Evolutionary conservation across 2,888 invertebrate species (phyloP).

Genomic region (Volucella zonaria): DNA sequence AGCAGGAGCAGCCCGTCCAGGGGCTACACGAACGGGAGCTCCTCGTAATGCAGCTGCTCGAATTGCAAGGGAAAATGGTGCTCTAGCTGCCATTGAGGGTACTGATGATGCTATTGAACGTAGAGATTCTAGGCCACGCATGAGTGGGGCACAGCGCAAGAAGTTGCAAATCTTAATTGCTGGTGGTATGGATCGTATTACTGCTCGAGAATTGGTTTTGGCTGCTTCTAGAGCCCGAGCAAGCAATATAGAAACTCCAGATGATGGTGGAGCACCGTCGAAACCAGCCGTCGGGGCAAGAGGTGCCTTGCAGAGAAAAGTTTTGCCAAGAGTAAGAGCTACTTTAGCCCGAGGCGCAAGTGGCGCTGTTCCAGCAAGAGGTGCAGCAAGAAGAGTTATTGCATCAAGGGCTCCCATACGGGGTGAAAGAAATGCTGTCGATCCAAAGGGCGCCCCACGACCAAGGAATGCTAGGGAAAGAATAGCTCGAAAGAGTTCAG

Average conservation of each 20-base stretch:
- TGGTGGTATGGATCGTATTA: conserved; percentile 36
- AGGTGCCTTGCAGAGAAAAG: neutral
- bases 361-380: neutral
- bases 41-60: too few species aligned
- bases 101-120: neutral
- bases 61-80: too few species aligned
- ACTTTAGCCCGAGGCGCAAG: neutral
- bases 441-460: neutral
- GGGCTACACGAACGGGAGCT: too few species aligned
- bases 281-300: conserved; percentile 2
- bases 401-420: neutral
- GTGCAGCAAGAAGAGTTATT: neutral
- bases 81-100: neutral
- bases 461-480: neutral
- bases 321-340: neutral
- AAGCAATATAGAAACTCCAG: neutral
- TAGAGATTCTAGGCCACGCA: neutral
- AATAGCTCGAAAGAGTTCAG: neutral
- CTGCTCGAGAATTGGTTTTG: conserved; percentile 50
- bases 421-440: neutral
- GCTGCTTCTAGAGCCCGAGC: conserved; percentile 29
- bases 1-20: too few species aligned
- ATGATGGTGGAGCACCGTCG: neutral
- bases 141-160: conserved; percentile 59
- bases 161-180: conserved; percentile 51